These are phyloP conservation scores for Villa cingulata DNA, from an alignment of 2,888 invertebrate genomes.

Conservation along the genomic window DNA sequence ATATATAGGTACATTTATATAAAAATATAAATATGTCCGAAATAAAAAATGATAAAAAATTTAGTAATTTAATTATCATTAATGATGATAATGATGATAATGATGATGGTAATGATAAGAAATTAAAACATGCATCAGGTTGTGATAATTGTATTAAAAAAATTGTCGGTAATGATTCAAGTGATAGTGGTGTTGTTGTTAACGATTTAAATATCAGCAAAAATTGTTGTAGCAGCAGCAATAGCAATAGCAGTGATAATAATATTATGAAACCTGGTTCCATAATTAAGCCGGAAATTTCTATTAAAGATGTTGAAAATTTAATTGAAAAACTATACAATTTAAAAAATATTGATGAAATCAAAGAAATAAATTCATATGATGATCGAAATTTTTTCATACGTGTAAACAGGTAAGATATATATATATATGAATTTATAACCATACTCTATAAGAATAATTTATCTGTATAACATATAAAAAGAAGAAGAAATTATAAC, in stretches of 20 bases:
- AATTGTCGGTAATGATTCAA: background rate
- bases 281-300: conserved; percentile 29
- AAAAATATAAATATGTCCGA: no score
- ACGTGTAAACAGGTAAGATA: conserved; percentile 30
- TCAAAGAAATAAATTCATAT: conserved; percentile 32
- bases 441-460: background rate
- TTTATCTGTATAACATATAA: no score
- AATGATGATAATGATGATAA: no score
- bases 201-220: no score
- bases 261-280: conserved; percentile 28
- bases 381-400: conserved; percentile 35
- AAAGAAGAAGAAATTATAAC: no score
- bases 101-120: no score
- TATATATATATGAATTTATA: background rate
- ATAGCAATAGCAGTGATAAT: background rate
- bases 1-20: no score
- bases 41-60: no score
- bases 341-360: conserved; percentile 26
- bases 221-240: background rate
- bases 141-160: background rate
- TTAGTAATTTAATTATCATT: no score
- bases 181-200: no score
- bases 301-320: conserved; percentile 24
- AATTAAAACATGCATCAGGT: no score
- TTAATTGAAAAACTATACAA: conserved; percentile 32